phyloP scores from a whole-genome alignment of 1,140 invertebrate species.

The Nephila pilipes region DNA sequence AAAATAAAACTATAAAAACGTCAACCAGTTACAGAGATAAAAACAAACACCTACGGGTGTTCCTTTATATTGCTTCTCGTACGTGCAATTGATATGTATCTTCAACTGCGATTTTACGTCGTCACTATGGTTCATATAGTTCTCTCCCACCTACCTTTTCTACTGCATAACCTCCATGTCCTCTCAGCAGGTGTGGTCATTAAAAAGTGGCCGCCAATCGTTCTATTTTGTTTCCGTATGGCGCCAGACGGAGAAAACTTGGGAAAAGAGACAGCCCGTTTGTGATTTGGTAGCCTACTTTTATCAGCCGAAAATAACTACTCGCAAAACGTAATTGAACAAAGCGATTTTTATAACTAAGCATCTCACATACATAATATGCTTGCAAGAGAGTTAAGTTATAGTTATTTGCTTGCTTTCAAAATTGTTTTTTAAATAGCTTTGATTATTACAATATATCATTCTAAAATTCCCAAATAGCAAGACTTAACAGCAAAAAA shows the following conservation, averaged over 20 bases:
- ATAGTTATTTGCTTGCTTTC: too few species aligned
- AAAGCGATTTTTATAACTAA: too few species aligned
- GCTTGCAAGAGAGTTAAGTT: too few species aligned
- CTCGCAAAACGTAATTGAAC: not conserved
- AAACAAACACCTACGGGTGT: conserved; percentile 17
- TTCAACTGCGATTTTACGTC: conserved; percentile 10
- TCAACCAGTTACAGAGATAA: not conserved
- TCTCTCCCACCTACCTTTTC: not conserved
- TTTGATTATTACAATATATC: too few species aligned
- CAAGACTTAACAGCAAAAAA: too few species aligned
- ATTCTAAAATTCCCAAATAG: too few species aligned
- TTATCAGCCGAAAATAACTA: not conserved
- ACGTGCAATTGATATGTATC: conserved; percentile 31
- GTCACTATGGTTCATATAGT: not conserved
- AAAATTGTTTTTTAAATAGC: too few species aligned
- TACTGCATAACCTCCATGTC: not conserved
- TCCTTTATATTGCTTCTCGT: not conserved
- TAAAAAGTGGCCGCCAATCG: conserved; percentile 2
- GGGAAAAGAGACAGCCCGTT: not conserved
- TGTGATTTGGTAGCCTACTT: not conserved
- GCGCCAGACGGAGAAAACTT: not conserved
- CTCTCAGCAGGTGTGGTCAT: conserved; percentile 17
- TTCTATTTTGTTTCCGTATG: not conserved
- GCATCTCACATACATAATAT: too few species aligned
- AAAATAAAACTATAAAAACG: too few species aligned